Evolutionary conservation across 1,140 invertebrate genomes (phyloP).

Genomic region (Anastrepha obliqua): DNA sequence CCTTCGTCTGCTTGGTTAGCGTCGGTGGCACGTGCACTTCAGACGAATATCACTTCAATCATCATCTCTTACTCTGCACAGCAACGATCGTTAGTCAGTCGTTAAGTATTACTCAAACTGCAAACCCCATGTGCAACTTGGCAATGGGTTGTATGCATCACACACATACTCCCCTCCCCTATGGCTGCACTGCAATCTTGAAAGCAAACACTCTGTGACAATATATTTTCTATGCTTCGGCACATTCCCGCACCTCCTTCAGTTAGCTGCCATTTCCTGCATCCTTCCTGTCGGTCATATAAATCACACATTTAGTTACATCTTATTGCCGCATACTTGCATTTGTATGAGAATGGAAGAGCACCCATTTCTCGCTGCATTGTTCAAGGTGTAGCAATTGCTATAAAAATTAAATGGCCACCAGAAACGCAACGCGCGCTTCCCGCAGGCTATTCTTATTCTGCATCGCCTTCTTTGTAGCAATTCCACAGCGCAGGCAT

Average conservation of each 20-base stretch:
- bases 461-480: background rate
- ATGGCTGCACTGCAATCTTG: background rate
- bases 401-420: constrained; percentile 28
- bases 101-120: background rate
- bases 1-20: background rate
- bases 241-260: no score
- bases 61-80: background rate
- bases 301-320: background rate
- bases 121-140: background rate
- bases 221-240: background rate
- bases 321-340: no score
- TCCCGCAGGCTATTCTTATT: background rate
- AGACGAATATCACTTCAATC: constrained; percentile 35
- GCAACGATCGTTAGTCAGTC: constrained; percentile 14
- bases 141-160: background rate
- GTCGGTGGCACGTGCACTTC: constrained; percentile 36
- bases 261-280: background rate
- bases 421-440: background rate
- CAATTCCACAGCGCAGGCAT: background rate
- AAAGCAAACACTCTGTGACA: background rate
- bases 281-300: constrained; percentile 19
- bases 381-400: constrained; percentile 33
- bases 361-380: background rate
- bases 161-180: background rate
- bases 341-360: no score